phyloP scores from a whole-genome alignment of 2,888 invertebrate genomes.

The Hermaeophaga mercurialis region DNA sequence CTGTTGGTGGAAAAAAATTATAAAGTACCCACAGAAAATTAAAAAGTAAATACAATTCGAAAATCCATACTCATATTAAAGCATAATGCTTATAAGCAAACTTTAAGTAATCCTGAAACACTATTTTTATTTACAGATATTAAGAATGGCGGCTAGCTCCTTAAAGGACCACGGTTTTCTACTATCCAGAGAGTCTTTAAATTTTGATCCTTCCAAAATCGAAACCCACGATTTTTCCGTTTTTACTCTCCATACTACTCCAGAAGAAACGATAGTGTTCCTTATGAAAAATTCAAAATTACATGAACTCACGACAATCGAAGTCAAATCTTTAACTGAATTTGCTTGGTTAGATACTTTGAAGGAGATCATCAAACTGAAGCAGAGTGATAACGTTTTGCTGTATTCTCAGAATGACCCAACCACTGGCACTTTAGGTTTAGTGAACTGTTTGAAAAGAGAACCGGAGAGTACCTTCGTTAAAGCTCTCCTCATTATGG shows the following conservation, averaged over 20 bases:
- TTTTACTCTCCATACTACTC: slow-evolving; percentile 59
- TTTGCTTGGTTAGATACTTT: slow-evolving; percentile 61
- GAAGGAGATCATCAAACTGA: slow-evolving; percentile 48
- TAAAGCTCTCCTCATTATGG: slow-evolving; percentile 62
- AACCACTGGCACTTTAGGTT: slow-evolving; percentile 79
- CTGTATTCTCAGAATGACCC: slow-evolving; percentile 68
- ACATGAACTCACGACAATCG: slow-evolving; percentile 54
- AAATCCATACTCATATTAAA: too few species aligned
- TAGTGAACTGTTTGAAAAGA: slow-evolving; percentile 70
- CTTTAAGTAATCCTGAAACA: too few species aligned
- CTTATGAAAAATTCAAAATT: slow-evolving; percentile 56
- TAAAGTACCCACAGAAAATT: too few species aligned
- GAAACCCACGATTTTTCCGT: slow-evolving; percentile 40
- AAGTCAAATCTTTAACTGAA: slow-evolving; percentile 52
- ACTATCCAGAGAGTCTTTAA: slow-evolving; percentile 64
- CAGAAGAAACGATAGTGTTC: slow-evolving; percentile 62
- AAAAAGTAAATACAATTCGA: too few species aligned
- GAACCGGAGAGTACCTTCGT: slow-evolving; percentile 61
- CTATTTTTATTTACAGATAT: slow-evolving; percentile 21
- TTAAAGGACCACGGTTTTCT: slow-evolving; percentile 65
- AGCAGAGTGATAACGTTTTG: slow-evolving; percentile 62
- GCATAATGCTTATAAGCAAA: too few species aligned
- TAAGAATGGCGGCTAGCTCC: slow-evolving; percentile 29
- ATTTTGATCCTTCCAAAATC: slow-evolving; percentile 50
- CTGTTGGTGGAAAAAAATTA: too few species aligned